Evolutionary conservation across 1,140 invertebrate species (phyloP).

Genomic region (Meloidogyne chitwoodi): DNA sequence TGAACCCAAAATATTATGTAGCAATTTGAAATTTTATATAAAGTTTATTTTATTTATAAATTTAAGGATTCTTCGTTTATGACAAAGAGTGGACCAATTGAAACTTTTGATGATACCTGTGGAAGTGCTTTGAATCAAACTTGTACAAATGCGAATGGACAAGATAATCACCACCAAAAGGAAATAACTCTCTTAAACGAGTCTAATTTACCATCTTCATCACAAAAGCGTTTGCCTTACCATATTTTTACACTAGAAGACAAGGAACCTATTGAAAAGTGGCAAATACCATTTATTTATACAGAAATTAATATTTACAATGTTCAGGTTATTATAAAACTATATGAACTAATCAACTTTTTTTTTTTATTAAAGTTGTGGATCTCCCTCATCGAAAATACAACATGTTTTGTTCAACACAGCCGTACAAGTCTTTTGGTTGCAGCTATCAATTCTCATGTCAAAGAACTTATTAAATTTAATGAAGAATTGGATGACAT

Average conservation of each 20-base stretch:
- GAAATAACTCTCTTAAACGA: conserved; percentile 3
- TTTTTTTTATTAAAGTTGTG: conserved; percentile 22
- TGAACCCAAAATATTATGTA: conserved; percentile 3
- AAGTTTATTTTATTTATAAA: neutral
- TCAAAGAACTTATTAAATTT: conserved; percentile 21
- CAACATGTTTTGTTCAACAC: conserved; percentile 17
- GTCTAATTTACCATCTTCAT: neutral
- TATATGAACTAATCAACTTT: no score
- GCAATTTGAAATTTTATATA: neutral
- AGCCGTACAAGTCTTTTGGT: conserved; percentile 22
- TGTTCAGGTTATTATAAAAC: conserved; percentile 23
- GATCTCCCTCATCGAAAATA: conserved; percentile 18
- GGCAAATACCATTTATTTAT: conserved; percentile 18
- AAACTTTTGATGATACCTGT: neutral
- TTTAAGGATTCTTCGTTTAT: neutral
- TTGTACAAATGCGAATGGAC: neutral
- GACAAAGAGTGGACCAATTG: neutral
- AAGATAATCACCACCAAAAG: neutral
- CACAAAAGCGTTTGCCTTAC: conserved; percentile 19
- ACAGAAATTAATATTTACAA: conserved; percentile 33
- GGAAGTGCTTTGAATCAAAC: neutral
- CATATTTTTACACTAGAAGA: conserved; percentile 21
- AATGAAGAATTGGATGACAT: conserved; percentile 8
- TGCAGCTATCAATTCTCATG: conserved; percentile 14
- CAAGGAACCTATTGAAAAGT: conserved; percentile 5